Evolutionary conservation across 2,888 invertebrate species (phyloP).

Genomic region (Tanytarsus gracilentus): DNA sequence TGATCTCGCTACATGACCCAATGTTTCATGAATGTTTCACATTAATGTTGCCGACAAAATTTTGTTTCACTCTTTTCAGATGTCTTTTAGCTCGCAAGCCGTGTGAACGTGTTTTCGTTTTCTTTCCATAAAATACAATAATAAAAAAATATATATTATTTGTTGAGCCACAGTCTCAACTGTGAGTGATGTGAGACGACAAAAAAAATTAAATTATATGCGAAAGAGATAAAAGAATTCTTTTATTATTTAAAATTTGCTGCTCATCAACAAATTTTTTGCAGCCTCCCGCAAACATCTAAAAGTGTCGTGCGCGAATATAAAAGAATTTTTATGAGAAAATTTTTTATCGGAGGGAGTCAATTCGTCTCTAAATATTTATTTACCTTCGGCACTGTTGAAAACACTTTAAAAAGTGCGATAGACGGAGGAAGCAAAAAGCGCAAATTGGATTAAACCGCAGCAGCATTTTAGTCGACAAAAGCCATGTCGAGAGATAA

Average conservation of each 20-base stretch:
- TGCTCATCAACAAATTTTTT: too few species aligned
- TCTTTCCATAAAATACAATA: background rate
- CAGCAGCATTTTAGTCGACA: slow-evolving; percentile 22
- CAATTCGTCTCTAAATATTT: too few species aligned
- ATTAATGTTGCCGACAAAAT: background rate
- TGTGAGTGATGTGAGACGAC: too few species aligned
- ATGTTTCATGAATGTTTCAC: background rate
- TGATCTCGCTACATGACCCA: background rate
- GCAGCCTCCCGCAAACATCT: too few species aligned
- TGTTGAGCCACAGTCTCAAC: slow-evolving; percentile 6
- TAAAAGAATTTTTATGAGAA: too few species aligned
- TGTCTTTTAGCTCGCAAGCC: background rate
- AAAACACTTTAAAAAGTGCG: background rate
- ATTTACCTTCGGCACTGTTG: slow-evolving; percentile 17
- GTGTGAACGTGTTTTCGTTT: slow-evolving; percentile 18
- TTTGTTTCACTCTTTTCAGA: background rate
- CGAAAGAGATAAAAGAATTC: too few species aligned
- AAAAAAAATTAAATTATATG: background rate
- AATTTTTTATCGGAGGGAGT: too few species aligned
- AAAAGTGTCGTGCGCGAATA: too few species aligned
- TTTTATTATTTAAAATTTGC: too few species aligned
- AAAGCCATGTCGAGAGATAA: slow-evolving; percentile 18
- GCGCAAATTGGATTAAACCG: slow-evolving; percentile 23
- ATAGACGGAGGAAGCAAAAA: background rate
- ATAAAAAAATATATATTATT: slow-evolving; percentile 10